Evolutionary conservation across 2,797 vertebrate genomes (phyloP).

Genomic region (Eulemur rubriventer): DNA sequence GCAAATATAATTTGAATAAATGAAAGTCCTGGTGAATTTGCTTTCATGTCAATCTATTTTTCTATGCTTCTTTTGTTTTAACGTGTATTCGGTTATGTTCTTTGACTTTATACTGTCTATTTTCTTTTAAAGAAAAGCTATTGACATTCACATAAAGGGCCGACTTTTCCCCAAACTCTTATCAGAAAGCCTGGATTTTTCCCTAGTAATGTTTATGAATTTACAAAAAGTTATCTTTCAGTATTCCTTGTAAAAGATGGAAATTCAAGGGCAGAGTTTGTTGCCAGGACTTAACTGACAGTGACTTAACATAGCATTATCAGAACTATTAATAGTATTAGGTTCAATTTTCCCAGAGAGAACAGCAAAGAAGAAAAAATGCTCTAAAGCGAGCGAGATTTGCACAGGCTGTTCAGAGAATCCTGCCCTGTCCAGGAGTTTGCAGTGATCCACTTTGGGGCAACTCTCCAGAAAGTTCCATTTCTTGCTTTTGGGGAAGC

Average conservation of each 20-base stretch:
- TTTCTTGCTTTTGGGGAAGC: background rate
- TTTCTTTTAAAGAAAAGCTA: constrained; percentile 8
- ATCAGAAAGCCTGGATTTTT: background rate
- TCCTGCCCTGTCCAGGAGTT: background rate
- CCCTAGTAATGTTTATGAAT: background rate
- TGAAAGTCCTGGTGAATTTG: background rate
- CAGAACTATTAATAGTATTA: background rate
- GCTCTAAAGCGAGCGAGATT: background rate
- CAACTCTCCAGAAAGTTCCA: background rate
- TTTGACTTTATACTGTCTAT: background rate
- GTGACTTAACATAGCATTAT: background rate
- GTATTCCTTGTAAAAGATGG: background rate
- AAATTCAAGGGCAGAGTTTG: background rate
- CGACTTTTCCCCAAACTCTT: background rate
- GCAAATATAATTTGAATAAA: background rate
- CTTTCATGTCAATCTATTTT: background rate
- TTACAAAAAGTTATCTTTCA: background rate
- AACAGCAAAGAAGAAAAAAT: background rate
- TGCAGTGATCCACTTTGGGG: background rate
- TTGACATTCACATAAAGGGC: background rate
- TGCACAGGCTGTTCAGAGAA: background rate
- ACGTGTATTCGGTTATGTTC: background rate
- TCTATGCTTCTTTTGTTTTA: background rate
- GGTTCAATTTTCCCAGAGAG: background rate
- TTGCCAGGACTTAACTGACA: background rate